A percentile compares a stretch with the other conserved stretches of the same genome.
phyloP scores from a whole-genome alignment of 1,140 invertebrate genomes.

The Camponotus pennsylvanicus region DNA sequence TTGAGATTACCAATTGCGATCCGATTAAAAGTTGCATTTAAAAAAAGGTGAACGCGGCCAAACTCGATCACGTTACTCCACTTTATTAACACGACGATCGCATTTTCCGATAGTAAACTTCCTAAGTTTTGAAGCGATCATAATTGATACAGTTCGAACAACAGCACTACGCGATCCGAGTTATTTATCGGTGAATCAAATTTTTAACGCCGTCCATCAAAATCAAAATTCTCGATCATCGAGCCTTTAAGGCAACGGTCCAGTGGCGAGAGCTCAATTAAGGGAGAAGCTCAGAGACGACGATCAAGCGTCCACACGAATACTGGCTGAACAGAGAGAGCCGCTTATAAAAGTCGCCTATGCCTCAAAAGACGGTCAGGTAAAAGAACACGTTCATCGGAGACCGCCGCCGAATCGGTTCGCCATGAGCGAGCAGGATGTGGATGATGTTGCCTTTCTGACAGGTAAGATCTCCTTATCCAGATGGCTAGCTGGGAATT shows the following conservation, averaged over 20 bases:
- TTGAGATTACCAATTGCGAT: background rate
- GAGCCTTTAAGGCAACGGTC: conserved; percentile 43
- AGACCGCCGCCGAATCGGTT: conserved; percentile 83
- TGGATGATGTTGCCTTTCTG: conserved; percentile 96
- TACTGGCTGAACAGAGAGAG: conserved; percentile 84
- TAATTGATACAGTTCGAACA: background rate
- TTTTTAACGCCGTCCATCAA: conserved; percentile 10
- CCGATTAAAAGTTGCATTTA: background rate
- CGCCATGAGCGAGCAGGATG: conserved; percentile 94
- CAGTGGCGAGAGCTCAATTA: conserved; percentile 34
- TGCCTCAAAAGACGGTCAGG: conserved; percentile 85
- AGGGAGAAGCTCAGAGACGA: conserved; percentile 42
- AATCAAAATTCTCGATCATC: conserved; percentile 22
- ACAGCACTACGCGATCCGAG: background rate
- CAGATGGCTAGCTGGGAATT: background rate
- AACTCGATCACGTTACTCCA: background rate
- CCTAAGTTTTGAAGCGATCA: background rate
- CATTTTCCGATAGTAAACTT: too few species aligned
- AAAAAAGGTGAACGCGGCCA: background rate
- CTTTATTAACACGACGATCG: conserved; percentile 14
- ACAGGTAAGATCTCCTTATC: conserved; percentile 89
- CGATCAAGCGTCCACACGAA: conserved; percentile 63
- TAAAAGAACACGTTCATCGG: conserved; percentile 86
- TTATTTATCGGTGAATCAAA: conserved; percentile 3
- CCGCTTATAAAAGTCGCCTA: conserved; percentile 86